Base-by-base conservation (phyloP, 1,140 invertebrate species). In the Riptortus pedestris region DNA sequence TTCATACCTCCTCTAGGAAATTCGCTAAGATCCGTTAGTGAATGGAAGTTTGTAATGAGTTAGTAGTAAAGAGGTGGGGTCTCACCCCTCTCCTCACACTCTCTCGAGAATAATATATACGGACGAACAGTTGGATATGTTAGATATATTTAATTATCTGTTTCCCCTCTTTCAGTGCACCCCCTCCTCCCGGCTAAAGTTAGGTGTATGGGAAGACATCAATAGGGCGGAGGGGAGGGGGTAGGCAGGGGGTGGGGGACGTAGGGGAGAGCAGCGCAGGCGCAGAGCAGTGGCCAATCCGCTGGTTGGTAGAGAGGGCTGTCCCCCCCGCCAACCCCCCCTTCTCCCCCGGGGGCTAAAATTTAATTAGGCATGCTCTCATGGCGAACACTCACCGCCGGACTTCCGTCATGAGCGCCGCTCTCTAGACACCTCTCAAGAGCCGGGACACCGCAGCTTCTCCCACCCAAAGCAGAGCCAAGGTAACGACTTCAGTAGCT, bases 221-320 rank as follows among this genome's bases (percentile, higher is more conserved):
- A 61, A 66, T 59, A 62, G 43, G 38, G 20, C 24, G 24, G 16
- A 47, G 52, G 63, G 68, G 48, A 57, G 69, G 69, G 64, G 68
- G 72, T 67, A 64, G 68, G 68, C n/a, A 57, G 69, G 69, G 64
- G 68, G 72, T 67, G 65, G 68, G 68, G n/a, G n/a, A n/a, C n/a
- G n/a, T n/a, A n/a, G n/a, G n/a, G n/a, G n/a, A n/a, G 24, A 70
- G 62, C 67, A 72, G 73, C 75, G 74, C 76, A 76, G 75, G 75
- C 76, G 75, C 74, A 71, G 74, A 70, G 71, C 75, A n/a, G n/a
- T 73, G 74, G 74, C 76, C 73, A 69, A 71, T 38, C 31, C 31
- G n/a, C n/a, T n/a, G n/a, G n/a, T n/a, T n/a, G n/a, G n/a, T n/a
- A n/a, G 14, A 38, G 31, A 5, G 31, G 31, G 31, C 31, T 14